Evolutionary conservation across 1,140 invertebrate species (phyloP).

Genomic region (Psilanteris sp.): DNA sequence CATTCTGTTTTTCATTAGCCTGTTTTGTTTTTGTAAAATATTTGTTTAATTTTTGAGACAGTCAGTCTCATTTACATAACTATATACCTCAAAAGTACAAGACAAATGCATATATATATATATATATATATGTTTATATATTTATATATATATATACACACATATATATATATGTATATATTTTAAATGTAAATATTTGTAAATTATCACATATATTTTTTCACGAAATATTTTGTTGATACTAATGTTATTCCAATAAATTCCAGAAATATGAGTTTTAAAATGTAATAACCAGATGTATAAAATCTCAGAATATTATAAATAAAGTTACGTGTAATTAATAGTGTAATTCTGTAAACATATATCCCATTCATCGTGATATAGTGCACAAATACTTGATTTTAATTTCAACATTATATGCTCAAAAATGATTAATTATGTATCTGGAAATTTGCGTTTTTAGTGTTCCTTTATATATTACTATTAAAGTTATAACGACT

Average conservation of each 20-base stretch:
- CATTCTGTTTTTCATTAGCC: not conserved
- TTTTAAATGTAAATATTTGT: constrained; percentile 68
- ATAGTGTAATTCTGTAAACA: too few species aligned
- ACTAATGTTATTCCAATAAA: constrained; percentile 20
- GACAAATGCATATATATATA: constrained; percentile 45
- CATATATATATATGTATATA: too few species aligned
- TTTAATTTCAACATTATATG: too few species aligned
- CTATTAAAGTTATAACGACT: too few species aligned
- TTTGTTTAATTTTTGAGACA: constrained; percentile 13
- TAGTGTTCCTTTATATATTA: too few species aligned
- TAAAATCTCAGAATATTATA: constrained; percentile 62
- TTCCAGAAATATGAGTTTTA: constrained; percentile 12
- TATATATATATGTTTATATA: constrained; percentile 69
- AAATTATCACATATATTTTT: constrained; percentile 71
- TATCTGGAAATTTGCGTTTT: too few species aligned
- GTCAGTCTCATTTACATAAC: constrained; percentile 28
- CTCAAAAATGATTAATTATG: too few species aligned
- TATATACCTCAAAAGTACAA: constrained; percentile 59
- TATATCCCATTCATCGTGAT: too few species aligned
- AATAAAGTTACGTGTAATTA: constrained; percentile 56
- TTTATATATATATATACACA: constrained; percentile 72
- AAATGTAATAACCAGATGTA: constrained; percentile 43
- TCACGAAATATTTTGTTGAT: constrained; percentile 67
- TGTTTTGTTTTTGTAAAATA: not conserved
- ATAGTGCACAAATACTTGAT: too few species aligned